Evolutionary conservation across 2,113 vertebrate genomes (phyloP), one percentile per base, ranked within the genome.

Genomic region (Heterocephalus glaber): DNA sequence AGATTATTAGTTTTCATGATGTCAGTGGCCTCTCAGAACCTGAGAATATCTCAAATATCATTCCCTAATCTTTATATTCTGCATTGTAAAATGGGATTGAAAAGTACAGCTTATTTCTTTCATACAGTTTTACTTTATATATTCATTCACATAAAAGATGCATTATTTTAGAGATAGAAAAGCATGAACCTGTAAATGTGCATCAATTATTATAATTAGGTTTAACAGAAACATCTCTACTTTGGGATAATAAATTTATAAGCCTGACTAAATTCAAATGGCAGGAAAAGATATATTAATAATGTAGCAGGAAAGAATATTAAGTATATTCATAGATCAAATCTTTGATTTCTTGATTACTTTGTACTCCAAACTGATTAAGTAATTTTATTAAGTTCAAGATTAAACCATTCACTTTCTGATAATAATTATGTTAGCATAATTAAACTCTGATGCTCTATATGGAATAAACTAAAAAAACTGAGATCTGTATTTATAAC

Each of bases 311-410:
- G 13, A 81, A 81, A 84, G 0, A 35, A 63, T 65, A 91, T 87
- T 93, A 95, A 89, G 86, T 95, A 83, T 33, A 91, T 72, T 0
- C 60, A 61, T 76, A 20, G n/a, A 88, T 94, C 20, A 87, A 66
- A 94, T 91, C 33, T 77, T 66, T 95, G 35, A 86, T 79, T 92
- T 97, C 30, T 89, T 89, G 92, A 84, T 89, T 94, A 56, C n/a
- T 70, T 7, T 76, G 12, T 86, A 80, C 30, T 56, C 44, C 49
- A 94, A 74, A 95, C 13, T 74, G 33, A 88, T 94, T 93, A 96
- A 7, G 12, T n/a, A 61, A 65, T 92, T 92, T 96, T 77, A 56
- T 87, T 86, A 80, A 97, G 77, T 20, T 58, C 70, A 83, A 74
- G 19, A 54, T 80, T 92, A 79, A 97, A 81, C 2, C 89, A 74